Evolutionary conservation across 35 echinoderm and acorn worm genomes (phyloP), one percentile per base, ranked within the genome.

Genomic region (Stichopus chloronotus): DNA sequence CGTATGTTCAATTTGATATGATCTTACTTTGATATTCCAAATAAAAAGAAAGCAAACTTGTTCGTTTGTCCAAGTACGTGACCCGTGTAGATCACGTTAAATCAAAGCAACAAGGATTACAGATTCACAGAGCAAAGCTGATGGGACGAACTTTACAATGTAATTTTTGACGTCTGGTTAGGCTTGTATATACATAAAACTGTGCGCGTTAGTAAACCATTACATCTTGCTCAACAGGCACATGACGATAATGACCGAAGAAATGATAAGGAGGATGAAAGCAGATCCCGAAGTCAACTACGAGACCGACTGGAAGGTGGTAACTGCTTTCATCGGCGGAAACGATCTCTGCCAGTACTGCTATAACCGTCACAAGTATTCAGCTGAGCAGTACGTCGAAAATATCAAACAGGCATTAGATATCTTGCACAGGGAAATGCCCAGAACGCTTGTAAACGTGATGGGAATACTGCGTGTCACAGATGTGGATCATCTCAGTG

Each of bases 311-410:
- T 94, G 92, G 92, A 94, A 94, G 56, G 14, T 94, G 19, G 92
- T 94, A 55, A 88, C 92, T 2, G 58, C 87, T 22, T 89, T 94
- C 24, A 89, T 94, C 25, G 92, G 92, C 11, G 55, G 19, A 8
- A 94, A 94, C 72, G 92, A 94, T 21, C 72, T 94, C 8, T 94
- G 92, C 53, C 55, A 79, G 14, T 94, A 87, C 57, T 79, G 83
- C 56, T 21, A 72, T 17, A 89, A 94, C 58, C 61, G 58, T 13
- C 86, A 88, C 23, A 76, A 88, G 8, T 78, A 72, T 52, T 59
- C 84, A 2, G 84, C 76, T 20, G 69, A 87, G 8, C 53, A 88
- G 17, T 94, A 84, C 55, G 76, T 87, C 4, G 25, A 6, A 7
- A 58, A 76, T 17, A 94, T 94, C 6, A 21, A 79, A 59, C 22